These are phyloP conservation scores for Nothoprocta pentlandii DNA, from an alignment of 2,113 vertebrate genomes.

Conservation along the genomic window DNA sequence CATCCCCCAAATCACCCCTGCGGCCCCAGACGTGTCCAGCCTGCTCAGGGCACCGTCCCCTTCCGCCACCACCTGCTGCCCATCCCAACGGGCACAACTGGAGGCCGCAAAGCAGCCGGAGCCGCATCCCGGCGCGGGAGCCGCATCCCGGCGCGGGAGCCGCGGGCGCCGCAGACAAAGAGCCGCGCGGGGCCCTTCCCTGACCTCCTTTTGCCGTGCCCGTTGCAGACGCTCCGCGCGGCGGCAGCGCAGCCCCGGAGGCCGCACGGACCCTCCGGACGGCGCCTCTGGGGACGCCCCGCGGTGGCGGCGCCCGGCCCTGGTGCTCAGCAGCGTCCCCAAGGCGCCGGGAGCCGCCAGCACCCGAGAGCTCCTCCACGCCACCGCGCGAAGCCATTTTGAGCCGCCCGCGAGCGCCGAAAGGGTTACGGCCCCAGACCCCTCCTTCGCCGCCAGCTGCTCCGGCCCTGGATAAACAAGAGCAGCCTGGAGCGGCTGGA, in stretches of 20 bases:
- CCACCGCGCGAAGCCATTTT: conserved; percentile 25
- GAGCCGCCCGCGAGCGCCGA: not conserved
- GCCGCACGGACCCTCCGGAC: too few species aligned
- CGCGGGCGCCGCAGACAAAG: conserved; percentile 27
- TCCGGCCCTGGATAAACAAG: conserved; percentile 20
- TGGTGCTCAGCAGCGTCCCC: not conserved
- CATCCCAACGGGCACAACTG: too few species aligned
- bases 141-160: not conserved
- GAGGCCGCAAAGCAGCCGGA: too few species aligned
- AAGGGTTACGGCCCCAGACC: conserved; percentile 7
- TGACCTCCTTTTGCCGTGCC: not conserved
- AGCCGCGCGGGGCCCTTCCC: not conserved
- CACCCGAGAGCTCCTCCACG: not conserved
- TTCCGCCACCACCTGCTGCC: too few species aligned
- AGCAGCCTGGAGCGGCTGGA: not conserved
- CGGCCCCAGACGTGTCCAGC: too few species aligned
- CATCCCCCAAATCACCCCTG: too few species aligned
- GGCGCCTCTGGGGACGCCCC: too few species aligned
- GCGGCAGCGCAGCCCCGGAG: not conserved
- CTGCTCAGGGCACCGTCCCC: too few species aligned
- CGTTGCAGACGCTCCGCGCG: not conserved
- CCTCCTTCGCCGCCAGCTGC: not conserved
- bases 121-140: too few species aligned
- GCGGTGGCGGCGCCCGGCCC: not conserved
- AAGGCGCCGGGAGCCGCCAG: rapidly evolving